Percentiles rank a stretch among this genome's conserved stretches.
Conservation (phyloP, 2,797 vertebrate genomes). For the Graptemys geographica region DNA sequence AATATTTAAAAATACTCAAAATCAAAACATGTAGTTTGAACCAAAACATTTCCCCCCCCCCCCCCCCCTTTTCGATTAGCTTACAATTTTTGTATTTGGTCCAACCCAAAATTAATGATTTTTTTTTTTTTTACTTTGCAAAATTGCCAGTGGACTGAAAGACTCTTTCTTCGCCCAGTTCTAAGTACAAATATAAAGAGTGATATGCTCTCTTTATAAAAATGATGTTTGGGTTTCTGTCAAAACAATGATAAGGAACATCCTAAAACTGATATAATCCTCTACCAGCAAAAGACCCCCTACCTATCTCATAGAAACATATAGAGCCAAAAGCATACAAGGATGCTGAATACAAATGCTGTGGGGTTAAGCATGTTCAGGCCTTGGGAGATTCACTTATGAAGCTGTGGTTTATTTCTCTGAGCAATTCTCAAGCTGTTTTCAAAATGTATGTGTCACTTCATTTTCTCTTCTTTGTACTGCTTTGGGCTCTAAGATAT, state of each 20-base stretch:
- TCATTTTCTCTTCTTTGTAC: conserved; percentile 42
- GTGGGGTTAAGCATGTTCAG: conserved; percentile 24
- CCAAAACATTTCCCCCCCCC: not conserved
- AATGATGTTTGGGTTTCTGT: not conserved
- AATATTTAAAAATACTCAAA: not conserved
- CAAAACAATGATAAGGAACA: not conserved
- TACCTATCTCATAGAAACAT: not conserved
- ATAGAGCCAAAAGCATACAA: not conserved
- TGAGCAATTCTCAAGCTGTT: conserved; percentile 51
- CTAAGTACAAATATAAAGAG: not conserved
- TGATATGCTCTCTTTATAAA: not conserved
- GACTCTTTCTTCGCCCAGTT: not conserved
- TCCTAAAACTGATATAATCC: not conserved
- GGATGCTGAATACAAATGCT: not conserved
- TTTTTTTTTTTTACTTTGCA: not conserved
- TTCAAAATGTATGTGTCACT: conserved; percentile 31
- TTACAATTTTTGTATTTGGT: not conserved
- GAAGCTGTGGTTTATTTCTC: conserved; percentile 55
- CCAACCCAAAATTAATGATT: not conserved
- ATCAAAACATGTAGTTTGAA: not conserved
- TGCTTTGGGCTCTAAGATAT: conserved; percentile 29
- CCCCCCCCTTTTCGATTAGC: not conserved
- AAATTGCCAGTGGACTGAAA: not conserved
- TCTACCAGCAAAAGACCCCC: not conserved
- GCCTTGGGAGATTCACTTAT: conserved; percentile 40